Percentiles rank a stretch among this genome's conserved stretches.
Conservation (phyloP, 2,888 invertebrate species). For the Strigamia maritima region DNA sequence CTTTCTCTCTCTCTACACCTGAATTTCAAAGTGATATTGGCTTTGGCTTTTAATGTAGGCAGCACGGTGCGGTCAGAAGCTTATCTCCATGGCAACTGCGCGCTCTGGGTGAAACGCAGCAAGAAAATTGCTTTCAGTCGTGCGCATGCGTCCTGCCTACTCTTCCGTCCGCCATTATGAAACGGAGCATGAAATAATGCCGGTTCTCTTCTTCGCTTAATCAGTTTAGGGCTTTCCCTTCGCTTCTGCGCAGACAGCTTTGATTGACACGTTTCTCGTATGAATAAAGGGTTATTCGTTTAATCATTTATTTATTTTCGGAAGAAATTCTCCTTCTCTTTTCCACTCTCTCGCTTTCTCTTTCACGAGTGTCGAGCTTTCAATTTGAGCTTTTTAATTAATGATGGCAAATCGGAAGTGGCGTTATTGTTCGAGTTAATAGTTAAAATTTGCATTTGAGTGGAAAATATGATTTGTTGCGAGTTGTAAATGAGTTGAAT, state of each 20-base stretch:
- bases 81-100: slow-evolving; percentile 13
- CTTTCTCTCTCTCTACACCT: not conserved
- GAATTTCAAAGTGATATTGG: not conserved
- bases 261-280: not conserved
- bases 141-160: slow-evolving; percentile 16
- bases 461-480: slow-evolving; percentile 15
- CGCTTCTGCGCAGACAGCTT: not conserved
- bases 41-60: slow-evolving; percentile 15
- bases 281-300: not conserved
- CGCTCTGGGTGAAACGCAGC: slow-evolving; percentile 16
- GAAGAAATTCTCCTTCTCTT: too few relatives aligned
- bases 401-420: not conserved
- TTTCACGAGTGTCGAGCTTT: not conserved
- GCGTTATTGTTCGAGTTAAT: not conserved
- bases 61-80: not conserved
- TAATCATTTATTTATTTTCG: not conserved
- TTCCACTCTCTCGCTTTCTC: not conserved
- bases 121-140: slow-evolving; percentile 19
- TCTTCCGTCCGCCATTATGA: slow-evolving; percentile 19
- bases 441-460: slow-evolving; percentile 1
- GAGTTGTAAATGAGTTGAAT: slow-evolving; percentile 11
- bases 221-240: not conserved
- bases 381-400: not conserved
- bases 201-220: slow-evolving; percentile 9
- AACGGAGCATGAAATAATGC: slow-evolving; percentile 23